Evolutionary conservation across 2,888 invertebrate genomes (phyloP), one percentile per base, ranked within the genome.

Genomic region (Orchestes rusci): DNA sequence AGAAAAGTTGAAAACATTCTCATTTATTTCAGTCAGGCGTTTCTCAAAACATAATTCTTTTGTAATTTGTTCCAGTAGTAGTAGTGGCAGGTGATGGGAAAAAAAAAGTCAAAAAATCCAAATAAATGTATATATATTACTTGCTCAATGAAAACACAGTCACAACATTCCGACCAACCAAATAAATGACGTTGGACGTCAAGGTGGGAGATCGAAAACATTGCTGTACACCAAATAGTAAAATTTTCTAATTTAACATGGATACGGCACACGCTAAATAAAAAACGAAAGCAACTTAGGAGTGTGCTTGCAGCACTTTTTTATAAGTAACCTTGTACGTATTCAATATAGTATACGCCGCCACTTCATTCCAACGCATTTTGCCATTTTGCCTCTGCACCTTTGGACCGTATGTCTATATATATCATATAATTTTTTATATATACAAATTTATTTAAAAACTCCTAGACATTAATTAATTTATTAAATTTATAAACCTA

Each of bases 91-190:
- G n/a, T n/a, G n/a, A n/a, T n/a, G n/a, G n/a, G n/a, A n/a, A n/a
- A 28, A 13, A 33, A 15, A 33, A 33, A 15, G 16, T 33, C 13
- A 4, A 13, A 13, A 31, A 33, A n/a, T 68, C 77, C 77, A 79
- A 78, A 79, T 79, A 79, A 79, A 79, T 79, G 79, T 79, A 79
- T 79, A 79, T 79, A 79, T 78, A 75, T n/a, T n/a, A n/a, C 79
- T 76, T 76, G 79, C 75, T 70, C 77, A 78, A 77, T 77, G 73
- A 78, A 69, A 79, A 70, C 70, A 70, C 69, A 69, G 68, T 69
- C 67, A 69, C 70, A 70, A 69, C 67, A 65, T 68, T 64, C 61
- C 68, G 68, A 66, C 59, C 48, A 29, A 64, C 58, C 38, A 27
- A 30, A 18, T 16, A 33, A 33, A 19, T 40, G 50, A 47, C 47